These are phyloP conservation scores for Heliconius charithonia DNA, from an alignment of 2,888 invertebrate genomes.

Conservation along the genomic window DNA sequence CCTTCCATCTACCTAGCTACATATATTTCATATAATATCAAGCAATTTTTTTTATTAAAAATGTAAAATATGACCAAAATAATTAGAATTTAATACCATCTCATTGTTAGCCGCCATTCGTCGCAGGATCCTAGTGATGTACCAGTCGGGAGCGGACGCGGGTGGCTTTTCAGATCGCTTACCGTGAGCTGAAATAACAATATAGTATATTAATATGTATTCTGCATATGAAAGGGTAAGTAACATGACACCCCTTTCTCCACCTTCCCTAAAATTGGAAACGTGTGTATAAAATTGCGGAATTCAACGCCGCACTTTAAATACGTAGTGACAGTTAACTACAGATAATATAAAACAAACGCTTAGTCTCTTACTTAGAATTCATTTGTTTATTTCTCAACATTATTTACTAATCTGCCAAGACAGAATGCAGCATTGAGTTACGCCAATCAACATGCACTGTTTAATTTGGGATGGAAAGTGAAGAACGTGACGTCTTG, in stretches of 20 bases:
- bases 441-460: no score
- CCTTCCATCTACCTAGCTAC: no score
- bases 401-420: no score
- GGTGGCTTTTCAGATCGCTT: conserved; percentile 81
- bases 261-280: background rate
- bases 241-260: background rate
- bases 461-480: no score
- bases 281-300: background rate
- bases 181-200: conserved; percentile 83
- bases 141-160: conserved; percentile 73
- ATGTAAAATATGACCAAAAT: background rate
- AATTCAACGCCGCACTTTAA: no score
- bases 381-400: no score
- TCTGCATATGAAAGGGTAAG: background rate
- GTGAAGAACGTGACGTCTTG: no score
- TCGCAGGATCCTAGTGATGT: conserved; percentile 68
- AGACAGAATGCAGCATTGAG: no score
- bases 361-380: no score
- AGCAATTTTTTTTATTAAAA: background rate
- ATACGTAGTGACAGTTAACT: no score
- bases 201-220: background rate
- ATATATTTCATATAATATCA: no score
- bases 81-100: conserved; percentile 58
- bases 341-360: no score
- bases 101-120: conserved; percentile 68